Evolutionary conservation across 2,113 vertebrate species (phyloP).

Genomic region (Tiliqua scincoides): DNA sequence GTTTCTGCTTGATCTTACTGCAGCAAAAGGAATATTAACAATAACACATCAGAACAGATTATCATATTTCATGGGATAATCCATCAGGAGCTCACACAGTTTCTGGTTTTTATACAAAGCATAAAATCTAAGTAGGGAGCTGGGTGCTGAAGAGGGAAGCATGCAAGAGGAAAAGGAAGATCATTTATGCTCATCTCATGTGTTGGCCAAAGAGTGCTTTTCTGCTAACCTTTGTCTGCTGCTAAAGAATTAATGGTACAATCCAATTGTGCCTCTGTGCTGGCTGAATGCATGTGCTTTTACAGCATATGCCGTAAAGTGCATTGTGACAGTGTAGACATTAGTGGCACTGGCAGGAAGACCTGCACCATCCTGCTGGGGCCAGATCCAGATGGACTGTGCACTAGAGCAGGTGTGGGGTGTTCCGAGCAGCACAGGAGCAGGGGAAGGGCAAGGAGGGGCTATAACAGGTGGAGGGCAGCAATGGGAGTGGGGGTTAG

Average conservation of each 20-base stretch:
- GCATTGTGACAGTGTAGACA: no score
- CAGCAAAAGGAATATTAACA: slow-evolving; percentile 56
- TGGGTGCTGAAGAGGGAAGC: slow-evolving; percentile 21
- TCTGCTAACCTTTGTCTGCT: slow-evolving; percentile 66
- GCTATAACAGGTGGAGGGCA: no score
- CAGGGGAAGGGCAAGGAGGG: no score
- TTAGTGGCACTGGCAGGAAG: no score
- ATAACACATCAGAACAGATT: slow-evolving; percentile 45
- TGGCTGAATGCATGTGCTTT: no score
- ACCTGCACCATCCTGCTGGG: no score
- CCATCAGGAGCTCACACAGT: slow-evolving; percentile 53
- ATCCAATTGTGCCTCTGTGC: no score
- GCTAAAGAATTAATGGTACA: slow-evolving; percentile 58
- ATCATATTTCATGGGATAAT: slow-evolving; percentile 60
- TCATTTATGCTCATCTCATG: slow-evolving; percentile 64
- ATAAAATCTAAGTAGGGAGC: slow-evolving; percentile 39
- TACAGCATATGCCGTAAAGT: no score
- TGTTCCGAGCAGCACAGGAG: no score
- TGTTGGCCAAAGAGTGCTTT: slow-evolving; percentile 64
- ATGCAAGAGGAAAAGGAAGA: slow-evolving; percentile 47
- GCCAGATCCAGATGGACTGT: no score
- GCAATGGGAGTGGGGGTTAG: no score
- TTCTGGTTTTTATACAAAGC: slow-evolving; percentile 56
- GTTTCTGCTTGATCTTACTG: slow-evolving; percentile 43
- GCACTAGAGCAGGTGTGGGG: no score